Percentiles rank a stretch among this genome's conserved stretches.
Evolutionary conservation across 2,797 vertebrate species (phyloP).

Genomic region (Gallinago solitaria): DNA sequence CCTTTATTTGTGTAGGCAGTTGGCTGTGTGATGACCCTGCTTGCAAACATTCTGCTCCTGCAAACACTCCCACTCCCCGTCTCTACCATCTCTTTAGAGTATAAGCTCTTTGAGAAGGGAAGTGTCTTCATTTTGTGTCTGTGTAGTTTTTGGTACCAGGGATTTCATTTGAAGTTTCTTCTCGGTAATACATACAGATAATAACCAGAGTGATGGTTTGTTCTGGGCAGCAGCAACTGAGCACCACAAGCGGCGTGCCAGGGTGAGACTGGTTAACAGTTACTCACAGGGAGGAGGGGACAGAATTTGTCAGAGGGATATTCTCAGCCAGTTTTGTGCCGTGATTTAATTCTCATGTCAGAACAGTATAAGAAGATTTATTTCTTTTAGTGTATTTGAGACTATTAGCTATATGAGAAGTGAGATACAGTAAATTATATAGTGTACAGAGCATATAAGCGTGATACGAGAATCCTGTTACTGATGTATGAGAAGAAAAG

Average conservation of each 20-base stretch:
- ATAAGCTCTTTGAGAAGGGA: background rate
- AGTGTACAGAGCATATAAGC: background rate
- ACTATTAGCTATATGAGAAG: background rate
- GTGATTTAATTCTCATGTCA: background rate
- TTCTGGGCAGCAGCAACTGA: background rate
- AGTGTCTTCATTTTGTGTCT: background rate
- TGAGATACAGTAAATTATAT: background rate
- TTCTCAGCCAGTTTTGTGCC: background rate
- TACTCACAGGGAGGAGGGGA: background rate
- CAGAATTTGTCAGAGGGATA: background rate
- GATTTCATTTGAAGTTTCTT: background rate
- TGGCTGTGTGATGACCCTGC: background rate
- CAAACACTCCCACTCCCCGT: background rate
- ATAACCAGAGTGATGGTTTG: background rate
- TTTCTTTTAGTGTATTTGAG: background rate
- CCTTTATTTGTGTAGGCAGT: background rate
- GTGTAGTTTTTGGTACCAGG: background rate
- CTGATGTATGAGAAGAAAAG: constrained; percentile 28
- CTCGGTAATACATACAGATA: background rate
- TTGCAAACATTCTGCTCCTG: background rate
- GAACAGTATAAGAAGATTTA: background rate
- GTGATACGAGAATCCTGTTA: background rate
- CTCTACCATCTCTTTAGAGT: background rate
- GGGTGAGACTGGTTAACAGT: background rate
- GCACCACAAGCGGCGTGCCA: accelerated